Conservation (phyloP, 1,140 invertebrate species). For the Saxidomus purpurata region DNA sequence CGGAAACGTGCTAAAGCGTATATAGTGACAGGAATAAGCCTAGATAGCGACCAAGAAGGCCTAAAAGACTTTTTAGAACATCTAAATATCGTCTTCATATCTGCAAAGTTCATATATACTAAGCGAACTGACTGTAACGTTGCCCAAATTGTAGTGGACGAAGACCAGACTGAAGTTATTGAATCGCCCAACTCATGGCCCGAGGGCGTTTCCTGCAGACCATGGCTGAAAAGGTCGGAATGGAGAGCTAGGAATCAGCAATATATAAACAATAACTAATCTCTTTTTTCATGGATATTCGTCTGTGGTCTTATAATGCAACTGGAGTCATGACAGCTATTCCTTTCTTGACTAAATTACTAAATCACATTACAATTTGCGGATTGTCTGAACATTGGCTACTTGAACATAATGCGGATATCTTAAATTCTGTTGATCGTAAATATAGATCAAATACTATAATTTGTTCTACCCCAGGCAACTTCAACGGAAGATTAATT, state of each 20-base stretch:
- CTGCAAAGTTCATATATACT: neutral
- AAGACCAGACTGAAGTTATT: neutral
- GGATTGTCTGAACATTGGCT: conserved; percentile 10
- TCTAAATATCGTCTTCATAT: neutral
- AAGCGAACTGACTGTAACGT: neutral
- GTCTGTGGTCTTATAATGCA: neutral
- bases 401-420: neutral
- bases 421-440: neutral
- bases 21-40: neutral
- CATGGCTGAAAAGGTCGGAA: conserved; percentile 5
- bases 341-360: neutral
- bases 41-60: neutral
- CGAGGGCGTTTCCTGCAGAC: neutral
- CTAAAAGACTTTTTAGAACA: neutral
- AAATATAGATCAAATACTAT: too few species aligned
- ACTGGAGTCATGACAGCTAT: neutral
- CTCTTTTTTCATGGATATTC: neutral
- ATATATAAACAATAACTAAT: neutral
- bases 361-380: neutral
- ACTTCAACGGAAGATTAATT: neutral
- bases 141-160: neutral
- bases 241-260: too few species aligned
- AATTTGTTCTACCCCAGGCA: too few species aligned
- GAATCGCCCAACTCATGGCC: neutral
- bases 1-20: neutral